Evolutionary conservation across 37 sponge, comb jelly and placozoan species (phyloP).

Genomic region (Oopsacas minuta): DNA sequence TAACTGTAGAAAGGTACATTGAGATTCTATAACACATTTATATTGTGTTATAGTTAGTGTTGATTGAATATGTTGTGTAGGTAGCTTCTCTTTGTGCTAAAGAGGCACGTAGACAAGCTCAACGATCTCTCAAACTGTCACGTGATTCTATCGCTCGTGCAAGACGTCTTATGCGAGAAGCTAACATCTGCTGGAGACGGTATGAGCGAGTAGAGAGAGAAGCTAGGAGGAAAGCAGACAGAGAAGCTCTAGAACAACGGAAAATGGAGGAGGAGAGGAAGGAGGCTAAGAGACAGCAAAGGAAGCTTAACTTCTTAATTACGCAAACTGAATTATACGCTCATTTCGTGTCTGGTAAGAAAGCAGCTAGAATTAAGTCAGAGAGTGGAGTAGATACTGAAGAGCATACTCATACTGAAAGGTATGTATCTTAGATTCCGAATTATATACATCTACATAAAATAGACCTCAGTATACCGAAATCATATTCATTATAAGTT

Average conservation of each 20-base stretch:
- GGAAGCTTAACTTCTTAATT: slow-evolving; percentile 89
- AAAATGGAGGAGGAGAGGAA: slow-evolving; percentile 67
- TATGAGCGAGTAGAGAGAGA: slow-evolving; percentile 83
- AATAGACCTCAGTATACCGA: too few species aligned
- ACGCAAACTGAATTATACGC: slow-evolving; percentile 95
- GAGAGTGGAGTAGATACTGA: not conserved
- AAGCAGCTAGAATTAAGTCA: slow-evolving; percentile 30
- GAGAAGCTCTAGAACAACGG: slow-evolving; percentile 75
- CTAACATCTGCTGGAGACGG: slow-evolving; percentile 59
- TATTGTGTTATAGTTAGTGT: not conserved
- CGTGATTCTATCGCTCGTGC: slow-evolving; percentile 30
- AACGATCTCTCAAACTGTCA: not conserved
- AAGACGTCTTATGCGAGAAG: slow-evolving; percentile 58
- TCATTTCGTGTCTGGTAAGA: slow-evolving; percentile 88
- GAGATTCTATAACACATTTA: not conserved
- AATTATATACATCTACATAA: too few species aligned
- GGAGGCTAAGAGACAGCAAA: slow-evolving; percentile 78
- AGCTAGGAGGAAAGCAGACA: slow-evolving; percentile 70
- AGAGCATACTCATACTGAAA: too few species aligned
- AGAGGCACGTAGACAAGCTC: not conserved
- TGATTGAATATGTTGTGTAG: not conserved
- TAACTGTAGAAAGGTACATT: not conserved
- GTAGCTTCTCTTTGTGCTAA: slow-evolving; percentile 8
- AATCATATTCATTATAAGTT: too few species aligned
- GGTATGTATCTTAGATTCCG: too few species aligned